Evolutionary conservation across 2,888 invertebrate genomes (phyloP).

Genomic region (Campoplex capitator): DNA sequence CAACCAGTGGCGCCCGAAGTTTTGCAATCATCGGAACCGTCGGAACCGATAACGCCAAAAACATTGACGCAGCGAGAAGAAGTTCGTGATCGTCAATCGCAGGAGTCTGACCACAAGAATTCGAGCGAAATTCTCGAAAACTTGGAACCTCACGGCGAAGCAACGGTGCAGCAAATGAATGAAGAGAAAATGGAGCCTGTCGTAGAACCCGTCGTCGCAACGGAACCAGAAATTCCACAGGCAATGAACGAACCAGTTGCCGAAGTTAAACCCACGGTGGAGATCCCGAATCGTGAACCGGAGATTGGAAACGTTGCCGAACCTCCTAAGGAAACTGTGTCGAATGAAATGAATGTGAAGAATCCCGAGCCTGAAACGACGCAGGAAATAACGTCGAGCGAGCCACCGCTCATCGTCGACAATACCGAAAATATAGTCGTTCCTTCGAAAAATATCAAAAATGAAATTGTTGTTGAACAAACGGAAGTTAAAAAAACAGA

Average conservation of each 20-base stretch:
- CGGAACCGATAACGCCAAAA: not conserved
- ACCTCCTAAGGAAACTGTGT: conserved; percentile 15
- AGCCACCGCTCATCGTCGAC: not conserved
- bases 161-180: not conserved
- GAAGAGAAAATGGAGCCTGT: conserved; percentile 14
- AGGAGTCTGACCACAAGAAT: conserved; percentile 7
- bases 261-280: not conserved
- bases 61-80: conserved; percentile 6
- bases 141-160: not conserved
- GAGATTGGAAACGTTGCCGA: conserved; percentile 27
- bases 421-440: conserved; percentile 25
- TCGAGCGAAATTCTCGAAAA: conserved; percentile 38
- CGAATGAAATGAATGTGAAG: not conserved
- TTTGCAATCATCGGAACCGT: not conserved
- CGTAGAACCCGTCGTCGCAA: conserved; percentile 16
- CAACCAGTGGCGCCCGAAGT: not conserved
- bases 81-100: conserved; percentile 28
- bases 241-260: not conserved
- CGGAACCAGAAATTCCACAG: conserved; percentile 2
- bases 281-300: not conserved
- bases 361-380: conserved; percentile 4
- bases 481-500: conserved; percentile 71
- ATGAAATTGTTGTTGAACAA: conserved; percentile 52
- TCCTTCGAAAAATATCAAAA: conserved; percentile 49
- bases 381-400: conserved; percentile 7